Conservation (phyloP, 2,888 invertebrate genomes). For the Smittia sp. region DNA sequence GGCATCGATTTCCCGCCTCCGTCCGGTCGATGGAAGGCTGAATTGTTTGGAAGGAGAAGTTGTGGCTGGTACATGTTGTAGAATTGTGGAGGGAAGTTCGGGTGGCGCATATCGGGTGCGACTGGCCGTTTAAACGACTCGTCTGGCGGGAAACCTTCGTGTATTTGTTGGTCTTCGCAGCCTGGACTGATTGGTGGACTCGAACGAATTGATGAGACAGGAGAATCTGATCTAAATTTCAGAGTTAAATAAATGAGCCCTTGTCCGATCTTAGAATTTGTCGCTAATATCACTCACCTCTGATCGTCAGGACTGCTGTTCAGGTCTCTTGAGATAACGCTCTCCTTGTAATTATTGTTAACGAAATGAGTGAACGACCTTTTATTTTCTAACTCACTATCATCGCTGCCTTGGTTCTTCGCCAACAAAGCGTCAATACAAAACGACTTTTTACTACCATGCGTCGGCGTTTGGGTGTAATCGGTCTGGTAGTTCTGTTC, state of each 20-base stretch:
- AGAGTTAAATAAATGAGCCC: background rate
- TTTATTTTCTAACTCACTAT: constrained; percentile 28
- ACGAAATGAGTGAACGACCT: constrained; percentile 17
- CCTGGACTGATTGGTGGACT: constrained; percentile 82
- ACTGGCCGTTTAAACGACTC: constrained; percentile 37
- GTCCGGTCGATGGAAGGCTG: constrained; percentile 59
- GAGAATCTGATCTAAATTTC: constrained; percentile 52
- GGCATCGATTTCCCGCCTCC: constrained; percentile 53
- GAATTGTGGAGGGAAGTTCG: constrained; percentile 51
- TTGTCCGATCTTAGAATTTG: background rate
- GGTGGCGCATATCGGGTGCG: constrained; percentile 52
- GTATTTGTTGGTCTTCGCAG: constrained; percentile 66
- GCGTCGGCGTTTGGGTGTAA: constrained; percentile 33
- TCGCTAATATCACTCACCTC: constrained; percentile 47
- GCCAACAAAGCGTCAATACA: constrained; percentile 87
- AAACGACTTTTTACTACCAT: constrained; percentile 68
- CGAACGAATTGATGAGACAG: constrained; percentile 63
- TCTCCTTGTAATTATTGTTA: constrained; percentile 37
- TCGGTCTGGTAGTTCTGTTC: constrained; percentile 5
- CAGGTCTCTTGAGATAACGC: constrained; percentile 46
- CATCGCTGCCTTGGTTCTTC: constrained; percentile 52
- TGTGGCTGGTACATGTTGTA: constrained; percentile 57
- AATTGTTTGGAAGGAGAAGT: constrained; percentile 54
- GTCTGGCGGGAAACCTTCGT: constrained; percentile 57
- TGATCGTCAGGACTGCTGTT: constrained; percentile 53